Evolutionary conservation across 1,140 invertebrate species (phyloP).

Genomic region (Coptotermes formosanus): DNA sequence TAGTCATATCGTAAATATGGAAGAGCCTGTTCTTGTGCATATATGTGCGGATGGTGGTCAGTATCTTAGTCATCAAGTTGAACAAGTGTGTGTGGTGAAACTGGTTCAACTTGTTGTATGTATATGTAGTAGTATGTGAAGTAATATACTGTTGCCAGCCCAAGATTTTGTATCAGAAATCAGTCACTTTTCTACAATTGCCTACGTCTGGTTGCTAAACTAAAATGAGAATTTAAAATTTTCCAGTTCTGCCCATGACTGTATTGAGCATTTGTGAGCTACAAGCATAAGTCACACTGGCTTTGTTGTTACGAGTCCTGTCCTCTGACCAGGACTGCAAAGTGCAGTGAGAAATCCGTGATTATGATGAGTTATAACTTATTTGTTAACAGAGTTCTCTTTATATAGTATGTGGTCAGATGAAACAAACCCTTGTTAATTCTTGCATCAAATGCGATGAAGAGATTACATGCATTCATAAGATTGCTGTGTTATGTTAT

Average conservation of each 20-base stretch:
- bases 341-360: too few species aligned
- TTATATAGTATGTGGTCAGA: not conserved
- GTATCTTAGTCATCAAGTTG: not conserved
- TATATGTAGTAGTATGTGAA: constrained; percentile 9
- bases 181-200: not conserved
- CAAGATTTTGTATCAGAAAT: not conserved
- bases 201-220: constrained; percentile 4
- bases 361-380: not conserved
- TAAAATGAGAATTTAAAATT: not conserved
- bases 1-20: not conserved
- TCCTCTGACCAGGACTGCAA: too few species aligned
- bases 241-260: not conserved
- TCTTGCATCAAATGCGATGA: not conserved
- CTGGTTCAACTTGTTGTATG: constrained; percentile 1
- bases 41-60: not conserved
- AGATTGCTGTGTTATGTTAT: not conserved
- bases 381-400: not conserved
- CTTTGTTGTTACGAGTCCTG: not conserved
- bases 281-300: not conserved
- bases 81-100: not conserved
- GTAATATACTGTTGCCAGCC: constrained; percentile 4
- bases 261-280: not conserved
- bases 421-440: not conserved
- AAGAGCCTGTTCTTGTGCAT: not conserved
- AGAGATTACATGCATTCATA: constrained; percentile 2